phyloP scores from a whole-genome alignment of 2,113 vertebrate species.

The Xyrauchen texanus region DNA sequence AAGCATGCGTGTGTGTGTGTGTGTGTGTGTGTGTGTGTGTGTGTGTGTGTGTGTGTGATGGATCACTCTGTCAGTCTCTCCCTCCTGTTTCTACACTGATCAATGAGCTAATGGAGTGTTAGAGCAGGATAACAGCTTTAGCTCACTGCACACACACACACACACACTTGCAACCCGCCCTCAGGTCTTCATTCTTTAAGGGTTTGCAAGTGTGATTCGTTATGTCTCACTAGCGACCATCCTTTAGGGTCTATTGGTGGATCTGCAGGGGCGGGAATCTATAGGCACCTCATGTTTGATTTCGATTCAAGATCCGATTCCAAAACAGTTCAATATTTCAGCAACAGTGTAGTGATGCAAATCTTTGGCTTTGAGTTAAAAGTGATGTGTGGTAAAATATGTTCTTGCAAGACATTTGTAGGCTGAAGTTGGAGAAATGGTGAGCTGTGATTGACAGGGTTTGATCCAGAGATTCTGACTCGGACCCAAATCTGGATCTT shows the following conservation, averaged over 20 bases:
- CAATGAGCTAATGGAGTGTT: slow-evolving; percentile 52
- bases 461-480: slow-evolving; percentile 29
- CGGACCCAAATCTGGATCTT: slow-evolving; percentile 8
- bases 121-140: slow-evolving; percentile 35
- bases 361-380: too few relatives aligned
- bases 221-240: slow-evolving; percentile 6
- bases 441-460: not conserved
- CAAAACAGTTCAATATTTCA: too few relatives aligned
- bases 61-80: slow-evolving; percentile 57
- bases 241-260: slow-evolving; percentile 4
- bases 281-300: too few relatives aligned
- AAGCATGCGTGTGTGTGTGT: slow-evolving; percentile 6
- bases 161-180: slow-evolving; percentile 14
- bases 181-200: slow-evolving; percentile 26
- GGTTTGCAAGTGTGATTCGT: slow-evolving; percentile 16
- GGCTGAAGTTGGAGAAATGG: too few relatives aligned
- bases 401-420: too few relatives aligned
- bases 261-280: not conserved
- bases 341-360: too few relatives aligned
- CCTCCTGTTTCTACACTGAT: slow-evolving; percentile 50
- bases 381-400: too few relatives aligned
- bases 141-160: slow-evolving; percentile 15
- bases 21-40: slow-evolving; percentile 30
- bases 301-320: too few relatives aligned
- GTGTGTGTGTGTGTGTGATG: slow-evolving; percentile 21